Conservation (phyloP, 2,888 invertebrate species). For the Watsonalla binaria region DNA sequence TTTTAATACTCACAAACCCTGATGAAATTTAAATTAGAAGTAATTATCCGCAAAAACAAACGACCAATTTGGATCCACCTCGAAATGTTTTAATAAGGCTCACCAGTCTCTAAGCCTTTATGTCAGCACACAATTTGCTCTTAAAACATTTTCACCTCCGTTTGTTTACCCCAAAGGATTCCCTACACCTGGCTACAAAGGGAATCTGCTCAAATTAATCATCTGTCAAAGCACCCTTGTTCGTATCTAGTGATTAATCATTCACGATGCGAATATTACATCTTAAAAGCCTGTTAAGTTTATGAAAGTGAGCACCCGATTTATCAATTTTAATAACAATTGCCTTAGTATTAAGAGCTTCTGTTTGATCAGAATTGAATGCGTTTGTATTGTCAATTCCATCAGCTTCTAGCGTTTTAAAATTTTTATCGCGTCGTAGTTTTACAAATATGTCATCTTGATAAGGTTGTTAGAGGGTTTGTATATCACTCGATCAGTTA, state of each 20-base stretch:
- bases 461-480: too few species aligned
- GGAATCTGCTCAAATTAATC: conserved; percentile 52
- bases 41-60: neutral
- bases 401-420: too few species aligned
- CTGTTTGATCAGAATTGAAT: too few species aligned
- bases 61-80: neutral
- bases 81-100: neutral
- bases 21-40: too few species aligned
- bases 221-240: conserved; percentile 40
- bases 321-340: neutral
- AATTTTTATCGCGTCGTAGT: too few species aligned
- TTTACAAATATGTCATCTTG: too few species aligned
- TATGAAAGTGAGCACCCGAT: conserved; percentile 1
- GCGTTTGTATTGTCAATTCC: too few species aligned
- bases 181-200: conserved; percentile 40
- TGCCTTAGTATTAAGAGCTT: too few species aligned
- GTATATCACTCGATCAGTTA: too few species aligned
- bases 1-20: too few species aligned
- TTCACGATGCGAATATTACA: conserved; percentile 37
- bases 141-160: conserved; percentile 33
- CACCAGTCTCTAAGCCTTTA: conserved; percentile 1
- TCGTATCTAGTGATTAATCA: conserved; percentile 39
- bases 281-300: conserved; percentile 25
- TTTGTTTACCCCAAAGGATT: conserved; percentile 38
- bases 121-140: conserved; percentile 8